Conservation (phyloP, 1,140 invertebrate species). For the Drosophila sturtevanti region DNA sequence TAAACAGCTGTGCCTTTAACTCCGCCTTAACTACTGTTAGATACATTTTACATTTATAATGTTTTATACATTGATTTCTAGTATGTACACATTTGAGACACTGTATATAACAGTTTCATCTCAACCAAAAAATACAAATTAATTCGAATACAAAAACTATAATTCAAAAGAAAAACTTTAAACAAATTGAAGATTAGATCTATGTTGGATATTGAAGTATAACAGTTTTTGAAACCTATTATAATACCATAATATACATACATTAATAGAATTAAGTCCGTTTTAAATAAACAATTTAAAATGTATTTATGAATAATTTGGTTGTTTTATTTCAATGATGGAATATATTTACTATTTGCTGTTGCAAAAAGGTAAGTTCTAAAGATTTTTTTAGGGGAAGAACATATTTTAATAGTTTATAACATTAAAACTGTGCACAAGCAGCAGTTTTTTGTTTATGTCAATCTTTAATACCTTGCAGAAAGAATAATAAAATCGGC, state of each 20-base stretch:
- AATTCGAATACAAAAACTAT: not conserved
- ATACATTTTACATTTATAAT: not conserved
- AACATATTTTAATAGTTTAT: too few species aligned
- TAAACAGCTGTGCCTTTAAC: not conserved
- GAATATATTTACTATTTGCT: too few species aligned
- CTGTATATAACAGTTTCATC: not conserved
- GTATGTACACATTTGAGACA: slow-evolving; percentile 4
- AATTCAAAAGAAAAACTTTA: too few species aligned
- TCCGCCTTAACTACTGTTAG: not conserved
- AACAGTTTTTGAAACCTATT: not conserved
- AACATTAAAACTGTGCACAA: too few species aligned
- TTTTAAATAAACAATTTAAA: not conserved
- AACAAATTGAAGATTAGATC: too few species aligned
- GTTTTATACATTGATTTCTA: not conserved
- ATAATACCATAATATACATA: not conserved
- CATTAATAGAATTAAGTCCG: not conserved
- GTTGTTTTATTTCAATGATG: too few species aligned
- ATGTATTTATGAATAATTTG: not conserved
- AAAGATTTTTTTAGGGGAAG: too few species aligned
- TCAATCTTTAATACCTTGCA: too few species aligned
- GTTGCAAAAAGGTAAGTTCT: too few species aligned
- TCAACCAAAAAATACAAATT: not conserved
- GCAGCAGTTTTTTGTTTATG: too few species aligned
- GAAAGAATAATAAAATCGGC: too few species aligned
- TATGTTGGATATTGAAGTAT: not conserved